Evolutionary conservation across 2,797 vertebrate species (phyloP), one percentile per base, ranked within the genome.

Genomic region (Hipposideros larvatus): DNA sequence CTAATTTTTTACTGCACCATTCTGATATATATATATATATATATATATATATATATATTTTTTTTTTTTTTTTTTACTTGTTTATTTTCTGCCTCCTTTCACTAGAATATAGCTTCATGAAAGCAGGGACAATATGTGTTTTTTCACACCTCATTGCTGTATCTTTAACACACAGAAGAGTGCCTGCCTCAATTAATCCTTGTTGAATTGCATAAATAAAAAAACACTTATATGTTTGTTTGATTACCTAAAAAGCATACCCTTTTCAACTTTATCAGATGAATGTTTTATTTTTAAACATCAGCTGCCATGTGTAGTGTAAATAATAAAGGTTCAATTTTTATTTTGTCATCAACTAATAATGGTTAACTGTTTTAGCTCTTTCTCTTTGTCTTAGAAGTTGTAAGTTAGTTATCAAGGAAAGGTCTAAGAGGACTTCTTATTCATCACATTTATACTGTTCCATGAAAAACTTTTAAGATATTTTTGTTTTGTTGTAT

Each of bases 401-500:
- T 43, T 85, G 2, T 48, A 63, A 89, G 11, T 53, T 63, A 51
- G 13, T 28, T 90, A 57, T 71, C 53, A 65, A 71, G 31, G 14
- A 78, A 73, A 15, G 16, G 21, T 88, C 61, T 74, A 18, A 85
- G 59, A 65, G 53, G 15, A 31, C 9, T 70, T 61, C n/a, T 86
- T 79, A 24, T 55, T 91, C 22, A 43, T 65, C 37, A 63, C 10
- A 37, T 26, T 48, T 57, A 80, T 11, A 66, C 24, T 92, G 9
- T 82, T 63, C 53, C 37, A 57, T 57, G 37, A 51, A 71, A 68
- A 66, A 31, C 41, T 31, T 73, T 65, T 61, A 65, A 83, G 34
- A 7, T 89, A 6, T 41, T 75, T 87, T 77, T 82, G 59, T 85
- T 92, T 80, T 74, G 31, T 70, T 74, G 89, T 75, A 59, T 71